phyloP scores from a whole-genome alignment of 2,888 invertebrate genomes.

The Spilarctia lutea region DNA sequence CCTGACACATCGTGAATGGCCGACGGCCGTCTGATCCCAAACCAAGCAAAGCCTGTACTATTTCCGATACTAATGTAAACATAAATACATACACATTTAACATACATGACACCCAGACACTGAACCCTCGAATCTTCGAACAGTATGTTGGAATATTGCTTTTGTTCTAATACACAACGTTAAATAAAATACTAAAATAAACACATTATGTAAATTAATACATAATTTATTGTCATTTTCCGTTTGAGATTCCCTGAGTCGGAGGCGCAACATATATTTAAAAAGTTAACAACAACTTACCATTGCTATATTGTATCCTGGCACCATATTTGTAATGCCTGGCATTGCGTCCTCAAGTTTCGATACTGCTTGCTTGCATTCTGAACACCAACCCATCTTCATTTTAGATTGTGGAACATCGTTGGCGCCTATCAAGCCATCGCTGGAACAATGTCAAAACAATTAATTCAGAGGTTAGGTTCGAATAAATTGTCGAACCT shows the following conservation, averaged over 20 bases:
- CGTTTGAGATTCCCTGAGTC: background rate
- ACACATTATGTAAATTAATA: background rate
- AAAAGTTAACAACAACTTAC: slow-evolving; percentile 48
- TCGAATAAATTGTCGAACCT: too few species aligned
- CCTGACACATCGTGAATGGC: too few species aligned
- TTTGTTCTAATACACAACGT: background rate
- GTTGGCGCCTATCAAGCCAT: slow-evolving; percentile 50
- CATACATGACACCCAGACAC: too few species aligned
- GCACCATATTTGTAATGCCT: slow-evolving; percentile 77
- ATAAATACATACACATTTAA: too few species aligned
- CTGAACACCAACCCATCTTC: slow-evolving; percentile 82
- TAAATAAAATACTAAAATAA: background rate
- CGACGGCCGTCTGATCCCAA: too few species aligned
- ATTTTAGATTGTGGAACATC: slow-evolving; percentile 58
- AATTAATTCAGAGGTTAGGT: background rate
- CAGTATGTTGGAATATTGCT: background rate
- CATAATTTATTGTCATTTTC: background rate
- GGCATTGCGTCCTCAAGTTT: slow-evolving; percentile 79
- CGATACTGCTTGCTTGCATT: slow-evolving; percentile 79
- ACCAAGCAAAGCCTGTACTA: too few species aligned
- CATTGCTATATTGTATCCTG: slow-evolving; percentile 66
- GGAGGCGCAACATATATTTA: background rate
- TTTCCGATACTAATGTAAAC: too few species aligned
- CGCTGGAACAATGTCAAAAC: slow-evolving; percentile 47
- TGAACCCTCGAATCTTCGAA: too few species aligned